phyloP scores from a whole-genome alignment of 2,113 vertebrate species.

The Pitta sordida region DNA sequence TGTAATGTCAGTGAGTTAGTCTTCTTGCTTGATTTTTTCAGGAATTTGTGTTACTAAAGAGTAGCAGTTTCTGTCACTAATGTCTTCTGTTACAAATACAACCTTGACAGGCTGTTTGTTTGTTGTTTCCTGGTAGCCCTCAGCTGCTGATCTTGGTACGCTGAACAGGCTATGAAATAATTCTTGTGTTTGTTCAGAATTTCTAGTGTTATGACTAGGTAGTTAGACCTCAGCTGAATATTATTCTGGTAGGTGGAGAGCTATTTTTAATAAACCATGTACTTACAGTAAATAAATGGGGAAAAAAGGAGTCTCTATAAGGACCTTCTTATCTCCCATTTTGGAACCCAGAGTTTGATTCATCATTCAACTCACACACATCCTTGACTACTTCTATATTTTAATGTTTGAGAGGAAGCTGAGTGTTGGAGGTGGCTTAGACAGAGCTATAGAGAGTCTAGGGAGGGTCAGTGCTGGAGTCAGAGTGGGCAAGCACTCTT shows the following conservation, averaged over 20 bases:
- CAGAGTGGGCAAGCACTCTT: neutral
- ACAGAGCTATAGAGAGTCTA: neutral
- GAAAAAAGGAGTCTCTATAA: neutral
- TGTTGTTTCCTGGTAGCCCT: neutral
- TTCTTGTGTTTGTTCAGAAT: neutral
- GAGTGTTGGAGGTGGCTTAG: neutral
- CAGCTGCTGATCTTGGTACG: neutral
- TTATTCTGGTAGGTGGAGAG: neutral
- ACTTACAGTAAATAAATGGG: neutral
- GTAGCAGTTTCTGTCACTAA: neutral
- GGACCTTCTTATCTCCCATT: neutral
- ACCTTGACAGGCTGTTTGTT: neutral
- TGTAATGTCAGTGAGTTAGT: neutral
- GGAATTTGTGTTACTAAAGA: neutral
- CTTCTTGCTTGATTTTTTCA: neutral
- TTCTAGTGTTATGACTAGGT: neutral
- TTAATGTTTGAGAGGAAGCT: neutral
- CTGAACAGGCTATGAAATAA: neutral
- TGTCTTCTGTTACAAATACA: neutral
- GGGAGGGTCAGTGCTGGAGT: neutral
- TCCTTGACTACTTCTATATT: neutral
- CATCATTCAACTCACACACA: neutral
- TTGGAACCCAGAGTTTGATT: neutral
- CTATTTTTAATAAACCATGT: neutral
- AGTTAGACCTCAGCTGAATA: neutral